Evolutionary conservation across 2,797 vertebrate genomes (phyloP).

Genomic region (Spea hammondii): DNA sequence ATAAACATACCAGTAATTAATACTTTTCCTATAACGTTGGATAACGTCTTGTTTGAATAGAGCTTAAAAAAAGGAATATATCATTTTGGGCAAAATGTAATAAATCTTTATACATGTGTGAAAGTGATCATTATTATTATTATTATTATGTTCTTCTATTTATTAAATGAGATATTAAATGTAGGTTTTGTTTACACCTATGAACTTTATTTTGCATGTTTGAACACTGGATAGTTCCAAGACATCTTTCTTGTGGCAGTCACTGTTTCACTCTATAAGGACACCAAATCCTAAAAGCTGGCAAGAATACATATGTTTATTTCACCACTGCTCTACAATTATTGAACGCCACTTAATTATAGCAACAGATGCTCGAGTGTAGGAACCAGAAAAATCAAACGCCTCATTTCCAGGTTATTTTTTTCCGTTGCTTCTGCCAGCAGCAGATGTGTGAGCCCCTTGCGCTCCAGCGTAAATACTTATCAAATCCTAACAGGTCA

Average conservation of each 20-base stretch:
- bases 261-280: constrained; percentile 74
- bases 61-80: too few relatives aligned
- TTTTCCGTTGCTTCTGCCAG: constrained; percentile 94
- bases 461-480: constrained; percentile 90
- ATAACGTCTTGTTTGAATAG: too few relatives aligned
- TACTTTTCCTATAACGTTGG: too few relatives aligned
- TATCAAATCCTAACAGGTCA: constrained; percentile 98
- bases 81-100: too few relatives aligned
- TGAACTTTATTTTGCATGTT: too few relatives aligned
- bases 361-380: constrained; percentile 97
- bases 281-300: constrained; percentile 85
- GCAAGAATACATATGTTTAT: constrained; percentile 96
- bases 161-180: too few relatives aligned
- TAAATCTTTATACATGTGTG: too few relatives aligned
- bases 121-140: too few relatives aligned
- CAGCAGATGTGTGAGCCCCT: constrained; percentile 98
- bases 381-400: constrained; percentile 91
- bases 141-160: too few relatives aligned
- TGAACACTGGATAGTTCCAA: constrained; percentile 25
- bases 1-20: too few relatives aligned
- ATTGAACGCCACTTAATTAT: constrained; percentile 99
- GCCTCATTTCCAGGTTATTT: constrained; percentile 99
- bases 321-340: constrained; percentile 97
- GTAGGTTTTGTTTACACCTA: too few relatives aligned
- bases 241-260: constrained; percentile 72